phyloP scores from a whole-genome alignment of 2,113 vertebrate species.

The Bos javanicus region DNA sequence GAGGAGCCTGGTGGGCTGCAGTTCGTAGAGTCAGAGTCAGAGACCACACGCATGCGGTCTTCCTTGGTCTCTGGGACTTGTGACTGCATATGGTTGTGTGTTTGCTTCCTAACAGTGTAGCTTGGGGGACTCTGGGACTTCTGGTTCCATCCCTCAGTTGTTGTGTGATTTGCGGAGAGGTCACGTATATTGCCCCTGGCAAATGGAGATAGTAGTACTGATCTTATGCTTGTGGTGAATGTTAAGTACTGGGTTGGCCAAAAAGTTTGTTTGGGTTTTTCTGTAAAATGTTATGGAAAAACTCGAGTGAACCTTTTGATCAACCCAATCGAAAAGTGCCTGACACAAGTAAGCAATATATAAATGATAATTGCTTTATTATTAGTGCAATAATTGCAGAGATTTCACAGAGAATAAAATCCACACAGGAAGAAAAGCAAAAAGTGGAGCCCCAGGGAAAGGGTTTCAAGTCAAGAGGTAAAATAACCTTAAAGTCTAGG shows the following conservation, averaged over 20 bases:
- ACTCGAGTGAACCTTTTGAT: not conserved
- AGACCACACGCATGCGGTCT: accelerated
- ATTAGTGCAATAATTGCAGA: not conserved
- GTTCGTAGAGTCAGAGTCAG: not conserved
- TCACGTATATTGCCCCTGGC: not conserved
- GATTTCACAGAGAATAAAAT: not conserved
- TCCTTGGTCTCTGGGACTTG: not conserved
- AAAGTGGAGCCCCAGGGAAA: not conserved
- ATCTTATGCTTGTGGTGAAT: not conserved
- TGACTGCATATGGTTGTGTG: not conserved
- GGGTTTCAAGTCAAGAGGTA: not conserved
- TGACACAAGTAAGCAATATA: not conserved
- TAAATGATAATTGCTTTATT: not conserved
- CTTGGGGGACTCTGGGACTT: not conserved
- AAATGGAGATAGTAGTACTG: not conserved
- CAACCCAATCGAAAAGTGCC: not conserved
- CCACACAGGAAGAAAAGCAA: not conserved
- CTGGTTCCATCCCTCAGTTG: not conserved
- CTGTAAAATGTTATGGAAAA: not conserved
- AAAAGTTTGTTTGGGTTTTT: not conserved
- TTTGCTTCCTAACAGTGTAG: not conserved
- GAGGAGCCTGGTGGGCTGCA: not conserved
- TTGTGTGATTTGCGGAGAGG: not conserved
- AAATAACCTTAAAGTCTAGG: not conserved
- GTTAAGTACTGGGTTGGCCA: not conserved